Percentiles rank a stretch among this genome's conserved stretches.
Conservation (phyloP, 1,140 invertebrate genomes). For the Mizuhopecten yessoensis region DNA sequence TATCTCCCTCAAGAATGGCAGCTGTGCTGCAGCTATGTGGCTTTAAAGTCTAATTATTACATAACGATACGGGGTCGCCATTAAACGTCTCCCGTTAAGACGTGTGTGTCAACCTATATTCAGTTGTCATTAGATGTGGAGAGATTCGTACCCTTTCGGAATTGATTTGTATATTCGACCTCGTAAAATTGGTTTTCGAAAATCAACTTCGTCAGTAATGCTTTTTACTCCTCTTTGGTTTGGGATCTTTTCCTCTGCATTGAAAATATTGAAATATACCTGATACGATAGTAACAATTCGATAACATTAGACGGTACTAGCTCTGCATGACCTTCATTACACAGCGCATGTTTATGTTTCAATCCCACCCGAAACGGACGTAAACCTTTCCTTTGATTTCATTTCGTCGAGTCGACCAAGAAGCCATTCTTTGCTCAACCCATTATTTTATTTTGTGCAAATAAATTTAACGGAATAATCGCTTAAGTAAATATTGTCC, state of each 20-base stretch:
- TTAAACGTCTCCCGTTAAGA: not conserved
- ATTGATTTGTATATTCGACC: too few relatives aligned
- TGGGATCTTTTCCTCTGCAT: not conserved
- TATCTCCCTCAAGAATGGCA: not conserved
- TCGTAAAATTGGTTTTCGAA: too few relatives aligned
- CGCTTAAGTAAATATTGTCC: not conserved
- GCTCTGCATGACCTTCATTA: too few relatives aligned
- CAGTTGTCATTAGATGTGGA: not conserved
- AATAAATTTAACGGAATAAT: conserved; percentile 20
- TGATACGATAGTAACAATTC: not conserved
- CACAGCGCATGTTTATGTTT: too few relatives aligned
- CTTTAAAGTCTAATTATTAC: not conserved
- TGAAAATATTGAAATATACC: not conserved
- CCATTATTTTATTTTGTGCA: not conserved
- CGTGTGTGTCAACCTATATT: not conserved
- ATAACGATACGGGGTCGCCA: not conserved
- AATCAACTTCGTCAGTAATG: too few relatives aligned
- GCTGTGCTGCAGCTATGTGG: not conserved
- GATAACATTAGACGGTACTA: too few relatives aligned
- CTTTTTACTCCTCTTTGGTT: not conserved
- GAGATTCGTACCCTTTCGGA: not conserved
- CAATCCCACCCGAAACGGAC: not conserved
- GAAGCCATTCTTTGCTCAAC: not conserved
- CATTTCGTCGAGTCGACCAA: not conserved
- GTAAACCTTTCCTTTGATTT: not conserved